These are phyloP conservation scores for Eulemur mongoz DNA, from an alignment of 2,797 vertebrate species.

Conservation along the genomic window DNA sequence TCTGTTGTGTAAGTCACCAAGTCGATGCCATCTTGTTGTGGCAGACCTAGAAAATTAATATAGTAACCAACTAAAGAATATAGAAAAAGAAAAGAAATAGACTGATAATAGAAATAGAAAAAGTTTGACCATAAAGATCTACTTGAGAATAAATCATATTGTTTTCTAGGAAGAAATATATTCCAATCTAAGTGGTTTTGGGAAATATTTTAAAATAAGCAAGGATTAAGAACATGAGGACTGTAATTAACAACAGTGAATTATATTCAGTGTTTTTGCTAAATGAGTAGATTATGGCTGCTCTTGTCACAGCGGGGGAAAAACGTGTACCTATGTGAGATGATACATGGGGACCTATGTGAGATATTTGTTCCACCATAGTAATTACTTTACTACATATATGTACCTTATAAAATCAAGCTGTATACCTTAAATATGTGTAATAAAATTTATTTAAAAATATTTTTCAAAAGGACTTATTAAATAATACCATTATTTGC, in stretches of 20 bases:
- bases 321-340: not conserved
- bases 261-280: not conserved
- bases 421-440: not conserved
- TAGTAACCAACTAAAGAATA: not conserved
- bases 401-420: not conserved
- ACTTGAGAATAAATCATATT: not conserved
- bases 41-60: not conserved
- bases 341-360: not conserved
- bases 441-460: not conserved
- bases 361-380: not conserved
- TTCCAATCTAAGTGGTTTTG: not conserved
- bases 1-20: not conserved
- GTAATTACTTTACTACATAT: not conserved
- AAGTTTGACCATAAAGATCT: not conserved
- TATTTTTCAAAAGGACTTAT: not conserved
- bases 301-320: not conserved
- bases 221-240: not conserved
- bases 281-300: not conserved
- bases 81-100: not conserved
- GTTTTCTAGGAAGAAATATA: slow-evolving; percentile 13
- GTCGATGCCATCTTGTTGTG: not conserved
- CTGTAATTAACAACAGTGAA: not conserved
- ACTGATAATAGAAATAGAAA: not conserved
- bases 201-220: not conserved
- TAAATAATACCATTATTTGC: not conserved